phyloP scores from a whole-genome alignment of 2,113 vertebrate species.

The Sinocyclocheilus anshuiensis region DNA sequence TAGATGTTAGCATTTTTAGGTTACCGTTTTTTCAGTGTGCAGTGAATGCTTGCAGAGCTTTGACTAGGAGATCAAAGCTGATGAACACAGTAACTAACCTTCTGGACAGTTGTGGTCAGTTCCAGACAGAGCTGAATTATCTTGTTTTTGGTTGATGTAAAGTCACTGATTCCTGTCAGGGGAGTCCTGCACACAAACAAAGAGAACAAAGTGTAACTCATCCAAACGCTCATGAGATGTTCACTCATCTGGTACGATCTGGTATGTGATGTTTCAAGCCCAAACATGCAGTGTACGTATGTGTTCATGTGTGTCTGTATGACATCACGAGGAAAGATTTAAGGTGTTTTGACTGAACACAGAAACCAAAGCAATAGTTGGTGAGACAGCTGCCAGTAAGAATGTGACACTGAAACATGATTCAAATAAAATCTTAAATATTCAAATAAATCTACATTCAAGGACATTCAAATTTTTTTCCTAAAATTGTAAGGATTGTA shows the following conservation, averaged over 20 bases:
- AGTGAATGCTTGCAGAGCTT: not conserved
- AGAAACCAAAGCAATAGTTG: no score
- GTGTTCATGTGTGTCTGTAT: not conserved
- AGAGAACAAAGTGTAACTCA: constrained; percentile 19
- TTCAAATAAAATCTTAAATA: no score
- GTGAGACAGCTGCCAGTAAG: no score
- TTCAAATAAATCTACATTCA: no score
- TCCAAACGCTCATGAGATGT: not conserved
- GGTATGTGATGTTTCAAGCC: constrained; percentile 38
- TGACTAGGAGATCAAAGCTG: not conserved
- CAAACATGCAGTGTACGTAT: constrained; percentile 1
- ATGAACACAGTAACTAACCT: constrained; percentile 74
- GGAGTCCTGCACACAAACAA: constrained; percentile 79
- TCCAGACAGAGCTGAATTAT: constrained; percentile 97
- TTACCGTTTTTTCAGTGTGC: not conserved
- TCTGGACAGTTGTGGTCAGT: constrained; percentile 93
- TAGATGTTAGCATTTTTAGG: no score
- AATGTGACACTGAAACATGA: no score
- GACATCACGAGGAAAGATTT: no score
- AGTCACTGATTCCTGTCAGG: constrained; percentile 85
- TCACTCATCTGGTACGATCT: not conserved
- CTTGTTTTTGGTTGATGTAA: constrained; percentile 88
- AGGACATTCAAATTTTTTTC: no score
- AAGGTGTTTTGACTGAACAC: no score
- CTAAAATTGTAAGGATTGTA: no score